Conservation (phyloP, 1,140 invertebrate species). For the Triops longicaudatus region DNA sequence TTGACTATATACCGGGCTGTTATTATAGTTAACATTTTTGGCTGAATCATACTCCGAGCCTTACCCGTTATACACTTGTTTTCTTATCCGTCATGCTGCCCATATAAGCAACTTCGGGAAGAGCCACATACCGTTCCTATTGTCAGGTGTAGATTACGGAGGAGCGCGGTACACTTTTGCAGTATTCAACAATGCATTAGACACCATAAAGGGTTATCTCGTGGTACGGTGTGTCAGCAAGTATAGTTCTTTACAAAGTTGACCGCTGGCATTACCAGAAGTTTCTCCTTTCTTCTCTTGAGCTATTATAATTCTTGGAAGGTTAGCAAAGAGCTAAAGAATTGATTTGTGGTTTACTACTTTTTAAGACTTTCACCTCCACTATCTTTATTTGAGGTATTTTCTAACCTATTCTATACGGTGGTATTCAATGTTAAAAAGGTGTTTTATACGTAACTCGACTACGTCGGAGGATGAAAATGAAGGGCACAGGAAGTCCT, state of each 20-base stretch:
- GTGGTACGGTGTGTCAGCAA: slow-evolving; percentile 1
- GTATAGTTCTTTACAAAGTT: slow-evolving; percentile 12
- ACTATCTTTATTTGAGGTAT: not conserved
- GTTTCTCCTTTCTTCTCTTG: not conserved
- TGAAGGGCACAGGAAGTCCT: not conserved
- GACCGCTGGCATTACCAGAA: not conserved
- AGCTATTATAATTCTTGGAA: not conserved
- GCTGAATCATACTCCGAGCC: not conserved
- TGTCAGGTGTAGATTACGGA: slow-evolving; percentile 11
- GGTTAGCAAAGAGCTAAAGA: not conserved
- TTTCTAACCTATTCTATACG: not conserved
- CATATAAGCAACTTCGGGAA: not conserved
- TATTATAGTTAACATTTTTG: not conserved
- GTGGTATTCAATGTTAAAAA: not conserved
- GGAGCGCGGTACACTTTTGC: not conserved
- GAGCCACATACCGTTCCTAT: not conserved
- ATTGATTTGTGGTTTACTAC: not conserved
- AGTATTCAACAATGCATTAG: not conserved
- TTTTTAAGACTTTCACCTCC: not conserved
- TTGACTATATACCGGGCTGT: not conserved
- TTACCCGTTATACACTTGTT: not conserved
- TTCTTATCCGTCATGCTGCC: not conserved
- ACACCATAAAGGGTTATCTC: not conserved
- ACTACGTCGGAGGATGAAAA: not conserved
- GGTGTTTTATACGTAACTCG: not conserved